phyloP scores from a whole-genome alignment of 2,888 invertebrate species.

The Ommatoiulus sabulosus region DNA sequence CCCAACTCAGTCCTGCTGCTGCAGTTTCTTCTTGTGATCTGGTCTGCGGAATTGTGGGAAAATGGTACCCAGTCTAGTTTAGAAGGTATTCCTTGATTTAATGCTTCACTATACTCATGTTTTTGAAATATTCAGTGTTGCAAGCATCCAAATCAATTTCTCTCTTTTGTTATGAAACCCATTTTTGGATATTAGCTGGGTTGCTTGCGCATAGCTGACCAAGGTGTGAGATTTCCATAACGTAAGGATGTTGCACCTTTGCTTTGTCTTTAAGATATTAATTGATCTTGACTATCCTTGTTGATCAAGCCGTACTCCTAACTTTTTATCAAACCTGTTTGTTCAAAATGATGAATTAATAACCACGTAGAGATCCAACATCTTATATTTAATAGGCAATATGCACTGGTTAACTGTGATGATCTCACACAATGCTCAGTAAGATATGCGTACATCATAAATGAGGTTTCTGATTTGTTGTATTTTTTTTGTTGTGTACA shows the following conservation, averaged over 20 bases:
- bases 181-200: neutral
- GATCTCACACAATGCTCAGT: neutral
- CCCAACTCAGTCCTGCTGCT: conserved; percentile 1
- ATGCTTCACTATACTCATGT: conserved; percentile 26
- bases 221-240: neutral
- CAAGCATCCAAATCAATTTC: conserved; percentile 36
- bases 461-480: neutral
- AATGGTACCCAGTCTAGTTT: conserved; percentile 38
- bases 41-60: conserved; percentile 30
- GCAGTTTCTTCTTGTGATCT: conserved; percentile 36
- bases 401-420: no score
- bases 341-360: neutral
- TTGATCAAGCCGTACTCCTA: neutral
- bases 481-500: conserved; percentile 30
- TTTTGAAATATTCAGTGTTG: conserved; percentile 17
- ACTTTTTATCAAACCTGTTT: neutral
- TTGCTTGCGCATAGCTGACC: neutral
- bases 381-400: neutral
- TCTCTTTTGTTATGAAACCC: neutral
- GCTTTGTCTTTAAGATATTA: neutral
- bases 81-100: conserved; percentile 36
- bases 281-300: neutral
- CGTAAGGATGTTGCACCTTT: neutral
- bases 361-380: neutral
- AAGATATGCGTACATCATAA: neutral